Percentiles rank a stretch among this genome's conserved stretches.
Conservation (phyloP, 2,888 invertebrate species). For the Thecocarcelia acutangulata region DNA sequence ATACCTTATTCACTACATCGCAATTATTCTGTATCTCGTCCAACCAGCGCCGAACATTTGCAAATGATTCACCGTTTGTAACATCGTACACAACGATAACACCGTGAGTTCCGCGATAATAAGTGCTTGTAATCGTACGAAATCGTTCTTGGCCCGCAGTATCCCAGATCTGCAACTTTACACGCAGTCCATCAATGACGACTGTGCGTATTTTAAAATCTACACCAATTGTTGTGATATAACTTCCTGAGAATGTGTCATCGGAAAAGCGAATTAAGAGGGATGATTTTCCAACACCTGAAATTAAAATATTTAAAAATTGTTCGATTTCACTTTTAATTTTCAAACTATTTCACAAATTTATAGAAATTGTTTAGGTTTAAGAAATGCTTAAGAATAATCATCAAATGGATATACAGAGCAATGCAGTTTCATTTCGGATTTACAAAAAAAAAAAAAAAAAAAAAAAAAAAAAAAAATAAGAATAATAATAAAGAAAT, state of each 20-base stretch:
- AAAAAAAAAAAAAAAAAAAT: too few species aligned
- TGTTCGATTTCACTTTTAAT: too few species aligned
- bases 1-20: constrained; percentile 98
- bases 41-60: constrained; percentile 99
- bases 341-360: too few species aligned
- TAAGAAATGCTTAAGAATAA: too few species aligned
- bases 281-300: constrained; percentile 99
- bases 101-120: constrained; percentile 99
- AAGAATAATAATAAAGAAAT: too few species aligned
- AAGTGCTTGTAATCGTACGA: constrained; percentile 99
- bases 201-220: constrained; percentile 99
- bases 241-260: constrained; percentile 98
- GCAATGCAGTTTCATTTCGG: too few species aligned
- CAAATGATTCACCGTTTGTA: constrained; percentile 98
- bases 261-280: constrained; percentile 97
- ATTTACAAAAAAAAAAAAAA: too few species aligned
- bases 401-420: too few species aligned
- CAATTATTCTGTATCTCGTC: constrained; percentile 99
- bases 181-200: constrained; percentile 93
- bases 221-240: constrained; percentile 99
- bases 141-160: constrained; percentile 98
- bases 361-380: too few species aligned
- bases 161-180: constrained; percentile 99
- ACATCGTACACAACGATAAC: constrained; percentile 99
- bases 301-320: constrained; percentile 71